phyloP scores from a whole-genome alignment of 2,888 invertebrate genomes.

The Andrena praecox region DNA sequence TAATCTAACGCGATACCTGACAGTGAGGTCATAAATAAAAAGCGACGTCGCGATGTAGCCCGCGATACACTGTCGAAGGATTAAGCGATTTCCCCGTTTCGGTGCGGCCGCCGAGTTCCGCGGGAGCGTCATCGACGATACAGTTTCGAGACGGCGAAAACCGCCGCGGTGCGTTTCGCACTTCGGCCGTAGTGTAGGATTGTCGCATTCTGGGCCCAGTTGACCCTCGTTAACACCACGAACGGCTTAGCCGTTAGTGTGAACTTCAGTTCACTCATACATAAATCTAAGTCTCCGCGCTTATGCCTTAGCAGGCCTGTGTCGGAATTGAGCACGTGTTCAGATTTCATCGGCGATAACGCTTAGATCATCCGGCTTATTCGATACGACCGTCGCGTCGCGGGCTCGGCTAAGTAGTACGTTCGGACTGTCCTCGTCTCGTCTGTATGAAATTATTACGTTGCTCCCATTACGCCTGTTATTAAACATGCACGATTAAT shows the following conservation, averaged over 20 bases:
- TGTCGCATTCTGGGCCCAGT: slow-evolving; percentile 85
- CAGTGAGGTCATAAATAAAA: too few species aligned
- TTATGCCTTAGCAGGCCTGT: slow-evolving; percentile 78
- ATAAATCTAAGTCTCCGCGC: slow-evolving; percentile 83
- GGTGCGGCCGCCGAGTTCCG: slow-evolving; percentile 45
- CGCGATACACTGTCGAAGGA: not conserved
- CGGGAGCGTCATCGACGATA: slow-evolving; percentile 72
- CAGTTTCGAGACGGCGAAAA: slow-evolving; percentile 69
- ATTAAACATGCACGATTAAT: slow-evolving; percentile 29
- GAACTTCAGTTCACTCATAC: slow-evolving; percentile 83
- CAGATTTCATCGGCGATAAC: slow-evolving; percentile 83
- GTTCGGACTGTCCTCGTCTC: slow-evolving; percentile 15
- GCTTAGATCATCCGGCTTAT: slow-evolving; percentile 82
- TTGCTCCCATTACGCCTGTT: slow-evolving; percentile 39
- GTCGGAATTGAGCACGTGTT: slow-evolving; percentile 84
- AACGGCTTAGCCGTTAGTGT: slow-evolving; percentile 84
- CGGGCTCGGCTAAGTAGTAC: slow-evolving; percentile 58
- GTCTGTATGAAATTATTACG: slow-evolving; percentile 37
- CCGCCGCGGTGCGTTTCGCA: slow-evolving; percentile 77
- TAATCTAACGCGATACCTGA: too few species aligned
- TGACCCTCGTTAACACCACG: slow-evolving; percentile 84
- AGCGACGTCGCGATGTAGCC: too few species aligned
- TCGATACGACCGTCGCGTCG: slow-evolving; percentile 65
- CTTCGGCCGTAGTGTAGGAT: slow-evolving; percentile 79
- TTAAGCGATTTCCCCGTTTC: slow-evolving; percentile 52